phyloP scores from a whole-genome alignment of 2,888 invertebrate species.

The Euphydryas editha region DNA sequence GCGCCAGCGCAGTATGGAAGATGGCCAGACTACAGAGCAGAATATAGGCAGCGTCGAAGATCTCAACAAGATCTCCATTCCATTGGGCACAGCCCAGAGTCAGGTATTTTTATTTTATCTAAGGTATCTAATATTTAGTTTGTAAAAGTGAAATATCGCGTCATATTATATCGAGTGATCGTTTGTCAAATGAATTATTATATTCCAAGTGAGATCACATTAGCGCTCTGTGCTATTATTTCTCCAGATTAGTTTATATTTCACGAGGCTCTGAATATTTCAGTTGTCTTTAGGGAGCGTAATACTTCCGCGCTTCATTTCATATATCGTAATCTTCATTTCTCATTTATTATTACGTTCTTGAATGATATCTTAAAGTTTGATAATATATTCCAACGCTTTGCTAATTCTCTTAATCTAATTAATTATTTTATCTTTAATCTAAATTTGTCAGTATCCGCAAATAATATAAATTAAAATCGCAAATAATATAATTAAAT shows the following conservation, averaged over 20 bases:
- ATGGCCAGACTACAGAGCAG: slow-evolving; percentile 74
- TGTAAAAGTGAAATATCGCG: neutral
- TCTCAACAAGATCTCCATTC: slow-evolving; percentile 80
- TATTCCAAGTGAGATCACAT: neutral
- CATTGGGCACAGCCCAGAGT: slow-evolving; percentile 71
- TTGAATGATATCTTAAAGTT: neutral
- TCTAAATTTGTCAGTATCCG: too few species aligned
- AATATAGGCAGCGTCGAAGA: slow-evolving; percentile 74
- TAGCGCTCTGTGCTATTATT: neutral
- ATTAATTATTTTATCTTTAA: too few species aligned
- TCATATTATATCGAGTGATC: neutral
- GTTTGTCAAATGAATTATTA: neutral
- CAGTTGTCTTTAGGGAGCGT: slow-evolving; percentile 15
- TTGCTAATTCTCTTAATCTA: neutral
- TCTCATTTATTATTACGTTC: neutral
- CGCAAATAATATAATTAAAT: too few species aligned
- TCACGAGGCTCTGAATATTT: slow-evolving; percentile 21
- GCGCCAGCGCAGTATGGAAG: slow-evolving; percentile 72
- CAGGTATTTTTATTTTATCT: slow-evolving; percentile 59
- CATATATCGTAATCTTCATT: neutral
- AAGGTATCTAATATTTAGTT: too few species aligned
- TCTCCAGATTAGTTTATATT: slow-evolving; percentile 17
- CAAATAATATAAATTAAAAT: too few species aligned
- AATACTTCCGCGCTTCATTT: slow-evolving; percentile 12
- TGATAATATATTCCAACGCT: neutral